Evolutionary conservation across 2,113 vertebrate genomes (phyloP).

Genomic region (Egretta garzetta): DNA sequence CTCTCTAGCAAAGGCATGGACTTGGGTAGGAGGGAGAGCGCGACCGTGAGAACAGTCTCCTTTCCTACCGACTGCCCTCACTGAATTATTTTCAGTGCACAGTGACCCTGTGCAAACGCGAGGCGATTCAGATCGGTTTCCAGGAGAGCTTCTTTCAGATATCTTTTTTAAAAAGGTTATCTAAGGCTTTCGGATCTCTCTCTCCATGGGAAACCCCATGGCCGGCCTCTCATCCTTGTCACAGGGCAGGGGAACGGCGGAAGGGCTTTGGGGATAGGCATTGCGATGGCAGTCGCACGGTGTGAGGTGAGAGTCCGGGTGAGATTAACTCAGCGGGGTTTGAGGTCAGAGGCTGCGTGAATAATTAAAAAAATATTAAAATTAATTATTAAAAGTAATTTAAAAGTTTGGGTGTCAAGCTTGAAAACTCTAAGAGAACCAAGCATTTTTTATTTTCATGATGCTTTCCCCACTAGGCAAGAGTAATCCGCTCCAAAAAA

Average conservation of each 20-base stretch:
- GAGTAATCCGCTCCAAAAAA: not conserved
- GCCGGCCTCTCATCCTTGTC: not conserved
- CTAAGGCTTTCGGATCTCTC: not conserved
- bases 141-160: not conserved
- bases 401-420: not conserved
- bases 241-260: not conserved
- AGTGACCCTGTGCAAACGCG: not conserved
- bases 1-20: not conserved
- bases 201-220: rapidly evolving
- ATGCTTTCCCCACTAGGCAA: not conserved
- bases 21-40: not conserved
- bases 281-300: rapidly evolving
- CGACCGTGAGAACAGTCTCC: not conserved
- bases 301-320: rapidly evolving
- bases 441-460: not conserved
- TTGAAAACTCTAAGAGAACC: not conserved
- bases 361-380: not conserved
- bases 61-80: not conserved
- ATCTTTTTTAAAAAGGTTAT: not conserved
- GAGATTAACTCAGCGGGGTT: not conserved
- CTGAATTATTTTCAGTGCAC: not conserved
- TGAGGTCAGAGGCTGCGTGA: not conserved
- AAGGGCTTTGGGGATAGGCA: not conserved
- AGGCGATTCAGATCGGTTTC: rapidly evolving
- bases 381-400: not conserved